These are phyloP conservation scores for Porites lobata DNA, from an alignment of 92 coral and sea anemone genomes.

Conservation along the genomic window DNA sequence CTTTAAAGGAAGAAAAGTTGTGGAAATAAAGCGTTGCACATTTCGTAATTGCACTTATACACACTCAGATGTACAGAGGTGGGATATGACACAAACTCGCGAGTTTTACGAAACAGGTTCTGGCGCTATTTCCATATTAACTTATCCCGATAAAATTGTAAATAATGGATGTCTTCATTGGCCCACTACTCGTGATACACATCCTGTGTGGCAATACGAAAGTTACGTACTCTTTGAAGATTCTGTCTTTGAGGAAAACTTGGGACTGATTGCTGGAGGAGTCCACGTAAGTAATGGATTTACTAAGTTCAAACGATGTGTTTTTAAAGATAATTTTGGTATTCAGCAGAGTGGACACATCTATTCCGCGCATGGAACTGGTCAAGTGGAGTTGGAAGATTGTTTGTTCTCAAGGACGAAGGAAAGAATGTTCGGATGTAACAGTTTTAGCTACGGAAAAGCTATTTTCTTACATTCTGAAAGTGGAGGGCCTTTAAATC, in stretches of 20 bases:
- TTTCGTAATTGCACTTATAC: background rate
- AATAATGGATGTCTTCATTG: slow-evolving; percentile 4
- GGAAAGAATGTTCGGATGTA: background rate
- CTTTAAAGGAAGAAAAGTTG: background rate
- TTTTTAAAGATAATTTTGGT: slow-evolving; percentile 11
- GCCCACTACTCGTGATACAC: background rate
- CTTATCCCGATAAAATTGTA: background rate
- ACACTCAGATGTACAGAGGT: background rate
- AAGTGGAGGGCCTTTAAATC: slow-evolving; percentile 31
- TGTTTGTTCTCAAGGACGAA: background rate
- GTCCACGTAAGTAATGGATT: slow-evolving; percentile 30
- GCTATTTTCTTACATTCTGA: slow-evolving; percentile 20
- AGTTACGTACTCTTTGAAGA: slow-evolving; percentile 44
- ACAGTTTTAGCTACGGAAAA: background rate
- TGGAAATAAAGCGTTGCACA: background rate
- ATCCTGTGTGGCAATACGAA: slow-evolving; percentile 47
- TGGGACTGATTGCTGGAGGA: slow-evolving; percentile 21
- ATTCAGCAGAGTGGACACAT: background rate
- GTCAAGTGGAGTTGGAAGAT: background rate
- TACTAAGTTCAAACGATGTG: slow-evolving; percentile 24
- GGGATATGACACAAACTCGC: background rate
- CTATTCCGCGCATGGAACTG: background rate
- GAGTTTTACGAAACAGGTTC: background rate
- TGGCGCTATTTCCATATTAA: slow-evolving; percentile 21
- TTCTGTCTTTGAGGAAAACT: slow-evolving; percentile 18